Base-by-base conservation (phyloP, 2,888 invertebrate species). In the Caenorhabditis sp. region DNA sequence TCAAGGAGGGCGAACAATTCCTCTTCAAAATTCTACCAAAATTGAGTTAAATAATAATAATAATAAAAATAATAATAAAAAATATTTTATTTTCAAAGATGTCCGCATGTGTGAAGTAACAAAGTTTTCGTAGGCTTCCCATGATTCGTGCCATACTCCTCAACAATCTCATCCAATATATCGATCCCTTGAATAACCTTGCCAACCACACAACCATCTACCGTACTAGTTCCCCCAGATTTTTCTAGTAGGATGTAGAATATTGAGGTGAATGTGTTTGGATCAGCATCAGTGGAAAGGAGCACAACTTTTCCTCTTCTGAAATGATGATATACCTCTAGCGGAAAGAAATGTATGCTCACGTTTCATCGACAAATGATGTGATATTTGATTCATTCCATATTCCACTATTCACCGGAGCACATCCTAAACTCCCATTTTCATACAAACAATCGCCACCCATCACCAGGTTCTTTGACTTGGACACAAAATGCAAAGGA, bases 151-250 rank as follows among this genome's bases (percentile, higher is more conserved):
- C 73, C 73, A 36, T 73, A 68, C 17, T 73, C 68, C 20, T 31
- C 50, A 8, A 73, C 65, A 50, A 73, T 73, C 1, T 23, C 12
- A 3, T 73, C 68, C 21, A 73, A 27, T 1, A 65, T 54, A 7
- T 68, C 68, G 25, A 73, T 63, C 21, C 73, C 73, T 53, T 73
- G 59, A 23, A 73, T 59, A 10, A 73, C 68, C 2, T 68, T 65
- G 12, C 73, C 73, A 27, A 73, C 62, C 1, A 65, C 54, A 36
- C 65, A 68, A 62, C 73, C 73, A 50, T 73, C 73, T 10, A 73
- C 65, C 1, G 62, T 49, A 43, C 43, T 43, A 0, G 68, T 36
- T n/a, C 64, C 61, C 0, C 43, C 63, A 5, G 65, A 59, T 25
- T 58, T 56, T 31, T 73, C 73, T 14, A 68, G 65, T 25, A 73